A percentile compares a stretch with the other conserved stretches of the same genome.
These are phyloP conservation scores for Lydus trimaculatus DNA, from an alignment of 2,888 invertebrate genomes.

Conservation along the genomic window DNA sequence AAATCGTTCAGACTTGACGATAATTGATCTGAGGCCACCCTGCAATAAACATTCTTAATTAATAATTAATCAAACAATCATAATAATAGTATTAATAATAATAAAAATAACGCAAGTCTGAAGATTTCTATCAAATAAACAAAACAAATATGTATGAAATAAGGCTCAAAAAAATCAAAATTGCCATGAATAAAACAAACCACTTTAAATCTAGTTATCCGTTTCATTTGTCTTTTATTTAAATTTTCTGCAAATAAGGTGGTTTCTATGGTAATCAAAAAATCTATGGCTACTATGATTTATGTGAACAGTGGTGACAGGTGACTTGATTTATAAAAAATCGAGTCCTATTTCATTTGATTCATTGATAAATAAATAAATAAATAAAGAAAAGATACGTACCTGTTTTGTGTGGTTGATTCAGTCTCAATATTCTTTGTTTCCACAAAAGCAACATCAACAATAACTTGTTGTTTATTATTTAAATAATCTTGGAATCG, in stretches of 20 bases:
- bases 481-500: conserved; percentile 5
- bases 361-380: too few relatives aligned
- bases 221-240: too few relatives aligned
- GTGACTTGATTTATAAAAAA: too few relatives aligned
- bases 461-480: neutral
- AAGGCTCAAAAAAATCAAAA: too few relatives aligned
- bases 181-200: too few relatives aligned
- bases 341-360: too few relatives aligned
- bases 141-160: neutral
- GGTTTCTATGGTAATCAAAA: too few relatives aligned
- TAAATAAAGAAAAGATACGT: neutral
- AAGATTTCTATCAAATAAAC: conserved; percentile 37
- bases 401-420: conserved; percentile 10
- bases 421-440: neutral
- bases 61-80: neutral
- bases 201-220: too few relatives aligned
- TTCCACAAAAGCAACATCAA: conserved; percentile 4
- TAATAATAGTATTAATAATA: conserved; percentile 7
- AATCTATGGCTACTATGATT: too few relatives aligned
- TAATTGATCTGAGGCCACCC: conserved; percentile 36
- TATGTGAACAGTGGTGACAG: too few relatives aligned
- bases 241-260: too few relatives aligned
- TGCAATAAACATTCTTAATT: conserved; percentile 19
- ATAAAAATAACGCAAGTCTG: conserved; percentile 37
- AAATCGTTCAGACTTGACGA: conserved; percentile 50